A percentile compares a stretch with the other conserved stretches of the same genome.
Conservation (phyloP, 2,113 vertebrate species). For the Ophthalmolycus amberensis region DNA sequence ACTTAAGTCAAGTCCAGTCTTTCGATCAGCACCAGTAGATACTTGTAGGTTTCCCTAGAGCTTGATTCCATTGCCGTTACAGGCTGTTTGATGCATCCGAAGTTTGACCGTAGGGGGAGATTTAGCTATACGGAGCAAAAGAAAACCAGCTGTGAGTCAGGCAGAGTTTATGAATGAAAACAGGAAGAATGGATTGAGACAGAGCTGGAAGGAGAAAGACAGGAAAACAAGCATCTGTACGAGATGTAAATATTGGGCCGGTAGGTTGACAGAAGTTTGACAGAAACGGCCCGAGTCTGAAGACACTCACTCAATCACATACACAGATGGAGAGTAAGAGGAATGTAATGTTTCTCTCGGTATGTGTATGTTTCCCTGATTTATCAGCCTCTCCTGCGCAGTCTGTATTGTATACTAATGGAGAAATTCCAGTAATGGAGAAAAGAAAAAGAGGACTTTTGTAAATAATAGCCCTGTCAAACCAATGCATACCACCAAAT, state of each 20-base stretch:
- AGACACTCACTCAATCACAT: slow-evolving; percentile 21
- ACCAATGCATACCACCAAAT: slow-evolving; percentile 25
- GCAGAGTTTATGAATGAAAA: slow-evolving; percentile 72
- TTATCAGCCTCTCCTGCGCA: neutral
- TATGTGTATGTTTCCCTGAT: slow-evolving; percentile 20
- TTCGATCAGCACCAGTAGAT: slow-evolving; percentile 4
- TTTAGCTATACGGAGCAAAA: slow-evolving; percentile 33
- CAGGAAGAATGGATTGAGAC: slow-evolving; percentile 70
- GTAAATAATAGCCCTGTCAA: slow-evolving; percentile 45
- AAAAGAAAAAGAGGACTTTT: slow-evolving; percentile 5
- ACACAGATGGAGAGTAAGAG: slow-evolving; percentile 21
- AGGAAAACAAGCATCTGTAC: slow-evolving; percentile 67
- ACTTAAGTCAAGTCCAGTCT: neutral
- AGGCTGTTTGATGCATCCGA: slow-evolving; percentile 42
- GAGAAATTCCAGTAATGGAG: slow-evolving; percentile 4
- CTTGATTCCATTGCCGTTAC: slow-evolving; percentile 2
- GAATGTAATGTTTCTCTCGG: slow-evolving; percentile 19
- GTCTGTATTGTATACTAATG: slow-evolving; percentile 16
- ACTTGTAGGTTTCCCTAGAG: slow-evolving; percentile 3
- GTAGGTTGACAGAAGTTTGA: slow-evolving; percentile 37
- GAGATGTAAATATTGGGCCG: slow-evolving; percentile 57
- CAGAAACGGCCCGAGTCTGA: slow-evolving; percentile 13
- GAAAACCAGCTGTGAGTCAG: slow-evolving; percentile 68
- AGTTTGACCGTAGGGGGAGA: slow-evolving; percentile 17
- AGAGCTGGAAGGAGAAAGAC: slow-evolving; percentile 50